Base-by-base conservation (phyloP, 2,113 vertebrate species). In the Hyla sarda region DNA sequence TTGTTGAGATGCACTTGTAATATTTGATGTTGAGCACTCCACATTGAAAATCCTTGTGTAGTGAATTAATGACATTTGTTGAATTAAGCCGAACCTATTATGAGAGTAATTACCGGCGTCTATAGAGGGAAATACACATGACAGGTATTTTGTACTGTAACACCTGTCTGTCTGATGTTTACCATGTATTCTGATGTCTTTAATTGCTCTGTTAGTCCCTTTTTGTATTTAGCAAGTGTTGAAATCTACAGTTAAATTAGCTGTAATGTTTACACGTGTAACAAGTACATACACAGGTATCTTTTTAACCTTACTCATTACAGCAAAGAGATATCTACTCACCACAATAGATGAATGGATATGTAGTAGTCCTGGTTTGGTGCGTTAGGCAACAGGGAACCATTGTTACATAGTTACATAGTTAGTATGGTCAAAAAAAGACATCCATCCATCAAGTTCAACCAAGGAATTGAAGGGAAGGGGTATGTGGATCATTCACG, bases 171-270 rank as follows among this genome's bases (percentile, higher is more conserved):
- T 67, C 28, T 67, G 28, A 32, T 67, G 32, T 32, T 17, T 17
- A 28, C 62, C 62, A 67, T 67, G 62, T 28, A 32, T 67, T 67
- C 14, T 1, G 25, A 67, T 32, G 0, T 32, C 17, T 14, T 5
- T 67, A 67, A 67, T 67, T 67, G 62, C 62, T 67, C 62, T 67
- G 62, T 67, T 67, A 32, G 62, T 67, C 28, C 62, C 62, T 67
- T 67, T 67, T 67, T 67, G 28, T 17, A 67, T 67, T 67, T 67
- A 28, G 62, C 28, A 67, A 67, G 62, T 30, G 62, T 32, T 67
- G 28, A 67, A 67, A 67, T 67, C 25, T 67, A 12, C 13, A 67
- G 28, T 67, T 67, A 67, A 67, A 67, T 67, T 32, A 67, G 28
- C 28, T 17, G n/a, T 14, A 17, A 17, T 67, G 62, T 67, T 32